A percentile compares a stretch with the other conserved stretches of the same genome.
These are phyloP conservation scores for Scelioninae gen. 2 DNA, from an alignment of 2,888 invertebrate species.

Conservation along the genomic window DNA sequence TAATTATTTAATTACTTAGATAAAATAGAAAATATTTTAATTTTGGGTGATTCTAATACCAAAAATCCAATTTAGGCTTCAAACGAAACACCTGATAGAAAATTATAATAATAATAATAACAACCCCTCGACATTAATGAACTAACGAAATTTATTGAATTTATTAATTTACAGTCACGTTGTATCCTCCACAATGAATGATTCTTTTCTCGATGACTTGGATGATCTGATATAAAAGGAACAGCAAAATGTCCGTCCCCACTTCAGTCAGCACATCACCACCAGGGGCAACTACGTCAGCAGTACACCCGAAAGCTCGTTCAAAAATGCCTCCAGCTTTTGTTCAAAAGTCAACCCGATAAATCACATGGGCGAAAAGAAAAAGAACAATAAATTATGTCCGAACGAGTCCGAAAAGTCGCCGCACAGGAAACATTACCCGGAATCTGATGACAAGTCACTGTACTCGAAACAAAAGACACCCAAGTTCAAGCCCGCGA, in stretches of 20 bases:
- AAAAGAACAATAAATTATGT: not conserved
- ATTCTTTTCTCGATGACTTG: constrained; percentile 50
- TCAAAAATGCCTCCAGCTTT: constrained; percentile 14
- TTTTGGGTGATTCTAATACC: too few species aligned
- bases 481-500: constrained; percentile 1
- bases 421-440: not conserved
- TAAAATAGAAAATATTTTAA: too few species aligned
- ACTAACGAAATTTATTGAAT: too few species aligned
- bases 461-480: constrained; percentile 28
- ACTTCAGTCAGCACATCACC: constrained; percentile 66
- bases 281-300: constrained; percentile 61
- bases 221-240: constrained; percentile 24
- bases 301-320: constrained; percentile 57
- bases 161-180: constrained; percentile 2
- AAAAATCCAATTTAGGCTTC: too few species aligned
- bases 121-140: too few species aligned
- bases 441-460: constrained; percentile 5
- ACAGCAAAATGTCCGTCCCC: not conserved
- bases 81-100: too few species aligned
- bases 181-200: constrained; percentile 34
- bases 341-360: constrained; percentile 30
- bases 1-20: too few species aligned
- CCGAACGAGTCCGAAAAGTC: not conserved
- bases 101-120: too few species aligned
- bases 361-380: constrained; percentile 9